Conservation (phyloP, 2,113 vertebrate species). For the Macquaria australasica region DNA sequence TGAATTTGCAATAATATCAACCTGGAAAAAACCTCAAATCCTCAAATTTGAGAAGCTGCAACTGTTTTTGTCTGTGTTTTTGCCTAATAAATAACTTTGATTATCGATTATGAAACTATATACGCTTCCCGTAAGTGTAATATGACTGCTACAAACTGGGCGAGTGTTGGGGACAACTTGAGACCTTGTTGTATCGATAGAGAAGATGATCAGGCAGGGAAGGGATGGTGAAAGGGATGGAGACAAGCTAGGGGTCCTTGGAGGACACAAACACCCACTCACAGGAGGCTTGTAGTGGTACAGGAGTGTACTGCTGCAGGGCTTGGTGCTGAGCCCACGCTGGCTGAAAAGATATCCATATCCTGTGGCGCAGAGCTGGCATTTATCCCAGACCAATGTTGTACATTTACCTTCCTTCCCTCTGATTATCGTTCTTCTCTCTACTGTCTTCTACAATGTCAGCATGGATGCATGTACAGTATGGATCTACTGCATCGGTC, state of each 20-base stretch:
- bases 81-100: neutral
- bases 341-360: conserved; percentile 54
- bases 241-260: conserved; percentile 10
- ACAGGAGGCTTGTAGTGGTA: conserved; percentile 40
- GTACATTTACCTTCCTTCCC: conserved; percentile 32
- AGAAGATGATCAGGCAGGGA: neutral
- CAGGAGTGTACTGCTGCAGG: conserved; percentile 48
- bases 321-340: conserved; percentile 60
- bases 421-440: conserved; percentile 1
- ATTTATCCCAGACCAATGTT: conserved; percentile 41
- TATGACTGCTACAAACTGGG: neutral
- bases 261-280: conserved; percentile 19
- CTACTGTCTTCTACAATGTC: neutral
- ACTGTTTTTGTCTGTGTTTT: neutral
- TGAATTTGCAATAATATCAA: neutral
- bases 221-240: conserved; percentile 26
- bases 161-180: neutral
- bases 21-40: neutral
- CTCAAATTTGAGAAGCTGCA: neutral
- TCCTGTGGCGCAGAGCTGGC: conserved; percentile 52
- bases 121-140: neutral
- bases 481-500: neutral
- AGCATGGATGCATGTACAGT: neutral
- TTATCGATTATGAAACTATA: neutral
- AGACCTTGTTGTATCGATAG: neutral